These are phyloP conservation scores for human DNA, from an alignment of 2,113 vertebrate genomes.

Conservation along the genomic window DNA sequence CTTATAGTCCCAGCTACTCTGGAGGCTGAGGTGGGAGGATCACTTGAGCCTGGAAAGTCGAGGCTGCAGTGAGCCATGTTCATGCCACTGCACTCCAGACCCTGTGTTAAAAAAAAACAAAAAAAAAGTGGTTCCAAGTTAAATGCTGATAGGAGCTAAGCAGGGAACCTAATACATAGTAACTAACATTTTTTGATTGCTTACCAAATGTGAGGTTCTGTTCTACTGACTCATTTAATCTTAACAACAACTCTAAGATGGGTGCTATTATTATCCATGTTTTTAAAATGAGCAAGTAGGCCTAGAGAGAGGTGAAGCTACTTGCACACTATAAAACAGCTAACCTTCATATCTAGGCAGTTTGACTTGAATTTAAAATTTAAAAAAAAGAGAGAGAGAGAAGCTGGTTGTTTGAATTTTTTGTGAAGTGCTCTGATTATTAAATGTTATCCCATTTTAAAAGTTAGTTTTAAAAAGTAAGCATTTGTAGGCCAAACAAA, in stretches of 20 bases:
- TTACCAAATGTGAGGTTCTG: neutral
- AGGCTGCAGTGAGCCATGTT: too few relatives aligned
- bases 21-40: too few relatives aligned
- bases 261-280: neutral
- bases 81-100: too few relatives aligned
- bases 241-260: neutral
- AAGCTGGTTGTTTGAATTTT: neutral
- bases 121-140: neutral
- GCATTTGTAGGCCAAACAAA: neutral
- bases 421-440: neutral
- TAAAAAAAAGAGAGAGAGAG: neutral
- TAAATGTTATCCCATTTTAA: neutral
- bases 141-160: neutral
- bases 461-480: neutral
- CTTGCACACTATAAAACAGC: neutral
- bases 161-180: neutral
- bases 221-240: neutral
- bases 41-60: too few relatives aligned
- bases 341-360: neutral
- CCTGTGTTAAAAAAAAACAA: too few relatives aligned
- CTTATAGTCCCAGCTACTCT: too few relatives aligned
- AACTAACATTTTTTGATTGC: neutral
- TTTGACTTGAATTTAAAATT: neutral
- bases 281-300: neutral
- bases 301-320: neutral